Base-by-base conservation (phyloP, 1,140 invertebrate species). In the Lysiphlebus fabarum region DNA sequence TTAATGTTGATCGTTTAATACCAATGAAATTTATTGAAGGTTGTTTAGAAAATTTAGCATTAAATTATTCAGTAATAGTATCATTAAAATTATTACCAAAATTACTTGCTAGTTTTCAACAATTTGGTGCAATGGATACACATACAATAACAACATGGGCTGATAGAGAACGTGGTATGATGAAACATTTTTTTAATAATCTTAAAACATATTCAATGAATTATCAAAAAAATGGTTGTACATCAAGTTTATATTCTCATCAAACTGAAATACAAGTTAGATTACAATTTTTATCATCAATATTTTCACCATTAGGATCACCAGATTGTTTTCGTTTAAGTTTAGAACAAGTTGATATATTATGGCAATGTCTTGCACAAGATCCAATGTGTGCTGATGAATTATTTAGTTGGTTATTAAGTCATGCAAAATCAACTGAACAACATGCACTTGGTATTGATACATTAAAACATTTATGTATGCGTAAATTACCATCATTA, bases 11-110 rank as follows among this genome's bases (percentile, higher is more conserved):
- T 69, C 87, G 90, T 62, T 81, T 88, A 48, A 93, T 96, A 53
- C 83, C 91, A 38, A 93, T 93, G 71, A 95, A 95, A 80, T 96
- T 97, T 67, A 96, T 97, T 67, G 93, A 96, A 78, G 93, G 92
- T 1, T 96, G 93, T 70, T 80, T 97, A 36, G 88, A 94, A 64
- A 96, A 96, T 79, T 79, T 97, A 44, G 88, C 92, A 10, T 87
- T 86, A 59, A 93, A 96, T 76, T 84, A 84, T 67, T 95, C 92
- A 56, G 91, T 96, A 0, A 89, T 94, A 1, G 87, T 96, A 0
- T 95, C 93, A 7, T 75, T 97, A 55, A 83, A 93, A 37, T 76
- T 97, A 36, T 74, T 98, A 48, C 93, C 93, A 6, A 96, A 96
- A 71, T 75, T 98, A 36, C 87, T 98, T 58, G 90, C 89, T 6